Evolutionary conservation across 2,113 vertebrate species (phyloP).

Genomic region (Isurus oxyrinchus): DNA sequence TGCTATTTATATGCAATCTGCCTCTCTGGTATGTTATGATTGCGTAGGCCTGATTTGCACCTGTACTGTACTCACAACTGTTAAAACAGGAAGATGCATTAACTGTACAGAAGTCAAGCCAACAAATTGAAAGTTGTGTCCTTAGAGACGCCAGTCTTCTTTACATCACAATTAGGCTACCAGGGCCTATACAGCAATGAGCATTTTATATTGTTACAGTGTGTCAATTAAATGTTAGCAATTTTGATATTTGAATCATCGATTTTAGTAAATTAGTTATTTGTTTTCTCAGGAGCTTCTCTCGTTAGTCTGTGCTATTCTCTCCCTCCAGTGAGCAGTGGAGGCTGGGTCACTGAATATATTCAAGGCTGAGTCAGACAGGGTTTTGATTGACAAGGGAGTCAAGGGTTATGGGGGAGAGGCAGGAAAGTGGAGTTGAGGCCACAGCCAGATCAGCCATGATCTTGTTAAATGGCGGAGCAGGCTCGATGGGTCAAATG

Average conservation of each 20-base stretch:
- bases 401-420: too few relatives aligned
- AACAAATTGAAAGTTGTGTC: constrained; percentile 47
- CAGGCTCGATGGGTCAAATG: too few relatives aligned
- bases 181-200: constrained; percentile 56
- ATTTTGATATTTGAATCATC: not conserved
- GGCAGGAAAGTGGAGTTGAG: too few relatives aligned
- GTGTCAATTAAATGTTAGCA: not conserved
- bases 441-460: too few relatives aligned
- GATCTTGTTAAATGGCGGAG: too few relatives aligned
- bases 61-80: constrained; percentile 78
- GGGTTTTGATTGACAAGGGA: too few relatives aligned
- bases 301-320: not conserved
- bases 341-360: too few relatives aligned
- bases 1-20: constrained; percentile 64
- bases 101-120: constrained; percentile 45
- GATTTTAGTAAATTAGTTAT: not conserved
- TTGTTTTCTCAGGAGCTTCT: not conserved
- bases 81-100: constrained; percentile 56
- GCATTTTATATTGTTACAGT: constrained; percentile 48
- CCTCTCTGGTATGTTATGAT: constrained; percentile 77
- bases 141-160: constrained; percentile 51
- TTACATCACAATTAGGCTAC: constrained; percentile 68
- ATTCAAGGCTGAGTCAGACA: too few relatives aligned
- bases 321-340: too few relatives aligned
- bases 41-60: constrained; percentile 77